Percentiles rank a stretch among this genome's conserved stretches.
phyloP scores from a whole-genome alignment of 2,888 invertebrate genomes.

The Teleogryllus oceanicus region DNA sequence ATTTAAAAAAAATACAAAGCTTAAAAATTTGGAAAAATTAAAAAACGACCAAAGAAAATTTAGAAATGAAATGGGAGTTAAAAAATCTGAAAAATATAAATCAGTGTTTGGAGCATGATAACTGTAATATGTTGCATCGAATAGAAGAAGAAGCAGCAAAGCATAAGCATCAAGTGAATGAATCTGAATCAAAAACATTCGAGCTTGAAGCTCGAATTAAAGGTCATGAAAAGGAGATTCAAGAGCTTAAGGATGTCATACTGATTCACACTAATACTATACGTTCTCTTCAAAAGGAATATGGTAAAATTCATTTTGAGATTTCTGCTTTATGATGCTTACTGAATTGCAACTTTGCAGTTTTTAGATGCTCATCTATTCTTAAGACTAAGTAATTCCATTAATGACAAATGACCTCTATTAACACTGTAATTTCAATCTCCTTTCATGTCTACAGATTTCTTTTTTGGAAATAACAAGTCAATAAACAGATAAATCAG shows the following conservation, averaged over 20 bases:
- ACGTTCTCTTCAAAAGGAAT: background rate
- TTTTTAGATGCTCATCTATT: too few species aligned
- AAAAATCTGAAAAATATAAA: constrained; percentile 7
- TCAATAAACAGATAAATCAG: too few species aligned
- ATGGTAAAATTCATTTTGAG: background rate
- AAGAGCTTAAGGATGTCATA: background rate
- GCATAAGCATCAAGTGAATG: background rate
- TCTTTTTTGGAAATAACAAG: too few species aligned
- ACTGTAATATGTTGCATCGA: background rate
- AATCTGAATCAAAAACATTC: background rate
- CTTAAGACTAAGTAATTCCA: too few species aligned
- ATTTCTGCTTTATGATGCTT: too few species aligned
- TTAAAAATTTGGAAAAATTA: too few species aligned
- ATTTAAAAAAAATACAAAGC: too few species aligned
- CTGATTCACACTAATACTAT: background rate
- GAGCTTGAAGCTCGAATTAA: background rate
- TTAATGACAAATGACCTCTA: too few species aligned
- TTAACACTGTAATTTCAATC: too few species aligned
- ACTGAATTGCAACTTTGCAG: too few species aligned
- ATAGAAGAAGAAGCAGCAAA: background rate
- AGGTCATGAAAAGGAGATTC: background rate
- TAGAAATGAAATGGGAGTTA: background rate
- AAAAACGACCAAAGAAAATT: background rate
- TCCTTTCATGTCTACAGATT: too few species aligned
- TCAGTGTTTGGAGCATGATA: background rate